These are phyloP conservation scores for Ladona fulva DNA, from an alignment of 1,140 invertebrate genomes.

Conservation along the genomic window DNA sequence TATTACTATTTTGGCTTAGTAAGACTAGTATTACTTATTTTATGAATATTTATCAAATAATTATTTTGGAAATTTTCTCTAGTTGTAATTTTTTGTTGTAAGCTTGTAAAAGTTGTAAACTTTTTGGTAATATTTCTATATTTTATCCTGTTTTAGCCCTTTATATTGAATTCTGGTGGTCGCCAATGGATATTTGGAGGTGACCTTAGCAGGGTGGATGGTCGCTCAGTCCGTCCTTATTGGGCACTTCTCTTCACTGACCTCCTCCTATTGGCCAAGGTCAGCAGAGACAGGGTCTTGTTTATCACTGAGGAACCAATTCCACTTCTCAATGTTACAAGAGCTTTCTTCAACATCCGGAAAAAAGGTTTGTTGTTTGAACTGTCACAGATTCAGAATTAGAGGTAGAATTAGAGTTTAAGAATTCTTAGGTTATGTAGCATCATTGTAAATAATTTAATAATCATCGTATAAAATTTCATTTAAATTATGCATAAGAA, in stretches of 20 bases:
- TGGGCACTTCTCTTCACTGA: constrained; percentile 78
- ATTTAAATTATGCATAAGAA: too few relatives aligned
- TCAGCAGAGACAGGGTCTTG: constrained; percentile 70
- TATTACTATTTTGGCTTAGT: too few relatives aligned
- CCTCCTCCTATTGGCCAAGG: constrained; percentile 71
- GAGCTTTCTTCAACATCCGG: constrained; percentile 72
- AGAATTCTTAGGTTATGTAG: too few relatives aligned
- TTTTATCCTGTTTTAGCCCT: constrained; percentile 47
- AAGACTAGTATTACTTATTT: too few relatives aligned
- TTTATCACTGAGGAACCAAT: constrained; percentile 81
- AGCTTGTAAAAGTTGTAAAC: not conserved
- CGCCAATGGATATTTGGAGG: constrained; percentile 82
- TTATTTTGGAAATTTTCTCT: not conserved
- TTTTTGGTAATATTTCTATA: not conserved
- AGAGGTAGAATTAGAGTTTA: too few relatives aligned
- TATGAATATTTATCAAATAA: too few relatives aligned
- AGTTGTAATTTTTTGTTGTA: too few relatives aligned
- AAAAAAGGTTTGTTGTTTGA: constrained; percentile 55
- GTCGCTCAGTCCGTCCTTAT: constrained; percentile 64
- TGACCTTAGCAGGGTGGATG: constrained; percentile 69
- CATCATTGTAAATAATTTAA: too few relatives aligned
- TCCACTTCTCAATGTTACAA: constrained; percentile 60
- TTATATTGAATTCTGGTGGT: constrained; percentile 65
- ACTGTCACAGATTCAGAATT: too few relatives aligned
- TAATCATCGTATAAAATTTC: not conserved